phyloP scores from a whole-genome alignment of 2,888 invertebrate species.

The Vannuccia rotundouncinata region DNA sequence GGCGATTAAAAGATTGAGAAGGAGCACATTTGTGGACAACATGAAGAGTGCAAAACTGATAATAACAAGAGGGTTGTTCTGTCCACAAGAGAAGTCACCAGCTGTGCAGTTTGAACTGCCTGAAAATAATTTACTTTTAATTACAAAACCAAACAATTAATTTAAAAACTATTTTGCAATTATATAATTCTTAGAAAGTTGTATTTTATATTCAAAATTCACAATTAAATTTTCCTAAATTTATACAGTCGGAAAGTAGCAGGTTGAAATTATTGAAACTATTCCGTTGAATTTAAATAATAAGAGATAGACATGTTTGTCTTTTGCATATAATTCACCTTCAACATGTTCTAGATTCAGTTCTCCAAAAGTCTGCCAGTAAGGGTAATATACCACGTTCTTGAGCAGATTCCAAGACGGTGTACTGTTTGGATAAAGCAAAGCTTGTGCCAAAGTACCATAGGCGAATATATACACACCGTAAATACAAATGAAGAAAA shows the following conservation, averaged over 20 bases:
- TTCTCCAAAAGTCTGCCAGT: constrained; percentile 59
- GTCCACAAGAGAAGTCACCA: not conserved
- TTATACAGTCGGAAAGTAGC: no score
- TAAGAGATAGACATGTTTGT: no score
- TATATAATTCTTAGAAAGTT: no score
- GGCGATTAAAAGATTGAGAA: constrained; percentile 56
- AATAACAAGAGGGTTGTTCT: constrained; percentile 45
- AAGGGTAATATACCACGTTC: constrained; percentile 55
- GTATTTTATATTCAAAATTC: no score
- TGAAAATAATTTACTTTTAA: no score
- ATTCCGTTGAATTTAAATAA: no score
- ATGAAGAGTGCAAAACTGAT: constrained; percentile 46
- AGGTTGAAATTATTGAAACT: no score
- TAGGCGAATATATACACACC: constrained; percentile 54
- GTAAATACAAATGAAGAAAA: constrained; percentile 53
- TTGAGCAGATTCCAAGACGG: constrained; percentile 48
- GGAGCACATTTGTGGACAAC: constrained; percentile 53
- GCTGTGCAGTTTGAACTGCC: not conserved
- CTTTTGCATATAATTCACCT: no score
- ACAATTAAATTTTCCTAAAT: no score
- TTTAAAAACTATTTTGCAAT: no score
- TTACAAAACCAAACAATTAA: no score
- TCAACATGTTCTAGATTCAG: constrained; percentile 53
- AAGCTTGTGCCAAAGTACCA: constrained; percentile 53
- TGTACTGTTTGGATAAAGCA: constrained; percentile 51